These are phyloP conservation scores for Coleophora deauratella DNA, from an alignment of 2,888 invertebrate species.

Conservation along the genomic window DNA sequence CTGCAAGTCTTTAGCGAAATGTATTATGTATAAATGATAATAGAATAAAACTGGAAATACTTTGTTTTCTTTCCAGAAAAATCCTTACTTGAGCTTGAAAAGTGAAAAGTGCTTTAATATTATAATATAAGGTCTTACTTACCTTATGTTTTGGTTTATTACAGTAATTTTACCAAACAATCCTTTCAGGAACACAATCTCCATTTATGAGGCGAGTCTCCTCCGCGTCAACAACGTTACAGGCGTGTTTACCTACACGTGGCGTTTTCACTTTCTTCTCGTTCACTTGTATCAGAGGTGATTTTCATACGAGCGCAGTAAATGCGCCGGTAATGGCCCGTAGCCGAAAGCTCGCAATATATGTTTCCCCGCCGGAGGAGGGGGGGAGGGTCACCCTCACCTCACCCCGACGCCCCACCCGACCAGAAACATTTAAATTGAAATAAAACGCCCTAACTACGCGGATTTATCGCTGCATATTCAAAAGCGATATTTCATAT, in stretches of 20 bases:
- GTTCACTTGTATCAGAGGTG: conserved; percentile 43
- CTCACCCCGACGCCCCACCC: conserved; percentile 21
- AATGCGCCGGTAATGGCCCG: conserved; percentile 56
- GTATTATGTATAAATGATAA: no score
- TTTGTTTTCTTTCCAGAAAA: no score
- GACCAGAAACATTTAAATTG: conserved; percentile 17
- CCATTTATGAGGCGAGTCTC: not conserved
- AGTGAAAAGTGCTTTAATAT: no score
- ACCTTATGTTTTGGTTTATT: no score
- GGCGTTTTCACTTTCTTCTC: conserved; percentile 31
- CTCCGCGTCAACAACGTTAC: conserved; percentile 13
- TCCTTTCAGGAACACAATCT: conserved; percentile 4
- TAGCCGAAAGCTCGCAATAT: conserved; percentile 53
- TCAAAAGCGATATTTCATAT: conserved; percentile 31
- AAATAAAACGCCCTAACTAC: conserved; percentile 45
- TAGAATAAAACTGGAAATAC: no score
- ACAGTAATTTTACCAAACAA: not conserved
- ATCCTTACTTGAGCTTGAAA: no score
- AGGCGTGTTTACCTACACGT: conserved; percentile 15
- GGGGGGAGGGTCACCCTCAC: conserved; percentile 13
- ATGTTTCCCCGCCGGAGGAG: no score
- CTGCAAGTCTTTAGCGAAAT: not conserved
- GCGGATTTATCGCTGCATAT: conserved; percentile 39
- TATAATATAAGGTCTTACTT: no score
- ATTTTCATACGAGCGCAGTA: conserved; percentile 50